These are phyloP conservation scores for Phrixothrix hirtus DNA, from an alignment of 2,888 invertebrate genomes.

Conservation along the genomic window DNA sequence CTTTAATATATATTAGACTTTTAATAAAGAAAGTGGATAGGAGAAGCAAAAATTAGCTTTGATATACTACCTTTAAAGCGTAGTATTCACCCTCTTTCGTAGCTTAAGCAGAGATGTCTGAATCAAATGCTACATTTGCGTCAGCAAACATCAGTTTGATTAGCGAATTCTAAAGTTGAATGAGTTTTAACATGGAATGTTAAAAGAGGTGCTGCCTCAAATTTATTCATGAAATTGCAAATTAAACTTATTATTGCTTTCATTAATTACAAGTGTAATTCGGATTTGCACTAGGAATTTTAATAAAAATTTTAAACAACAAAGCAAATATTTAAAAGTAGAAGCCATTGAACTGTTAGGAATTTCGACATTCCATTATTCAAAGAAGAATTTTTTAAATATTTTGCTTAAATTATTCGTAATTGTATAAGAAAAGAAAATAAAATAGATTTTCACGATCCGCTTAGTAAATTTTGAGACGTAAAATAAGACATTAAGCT, in stretches of 20 bases:
- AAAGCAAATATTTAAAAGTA: neutral
- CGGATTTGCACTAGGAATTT: neutral
- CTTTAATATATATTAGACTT: no score
- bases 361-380: neutral
- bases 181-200: neutral
- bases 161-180: neutral
- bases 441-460: constrained; percentile 21
- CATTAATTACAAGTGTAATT: neutral
- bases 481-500: constrained; percentile 23
- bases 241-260: neutral
- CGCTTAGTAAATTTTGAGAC: constrained; percentile 16
- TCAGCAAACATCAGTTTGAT: neutral
- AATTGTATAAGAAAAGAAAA: constrained; percentile 8
- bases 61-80: neutral
- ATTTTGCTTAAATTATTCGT: neutral
- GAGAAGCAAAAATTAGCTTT: neutral
- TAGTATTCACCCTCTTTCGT: neutral
- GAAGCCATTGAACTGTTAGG: neutral
- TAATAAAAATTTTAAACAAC: neutral
- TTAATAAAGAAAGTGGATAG: neutral
- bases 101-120: neutral
- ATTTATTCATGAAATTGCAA: neutral
- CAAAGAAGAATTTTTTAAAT: neutral
- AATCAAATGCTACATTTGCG: neutral
- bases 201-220: neutral